Base-by-base conservation (phyloP, 2,888 invertebrate genomes). In the Vesta saturnalis region DNA sequence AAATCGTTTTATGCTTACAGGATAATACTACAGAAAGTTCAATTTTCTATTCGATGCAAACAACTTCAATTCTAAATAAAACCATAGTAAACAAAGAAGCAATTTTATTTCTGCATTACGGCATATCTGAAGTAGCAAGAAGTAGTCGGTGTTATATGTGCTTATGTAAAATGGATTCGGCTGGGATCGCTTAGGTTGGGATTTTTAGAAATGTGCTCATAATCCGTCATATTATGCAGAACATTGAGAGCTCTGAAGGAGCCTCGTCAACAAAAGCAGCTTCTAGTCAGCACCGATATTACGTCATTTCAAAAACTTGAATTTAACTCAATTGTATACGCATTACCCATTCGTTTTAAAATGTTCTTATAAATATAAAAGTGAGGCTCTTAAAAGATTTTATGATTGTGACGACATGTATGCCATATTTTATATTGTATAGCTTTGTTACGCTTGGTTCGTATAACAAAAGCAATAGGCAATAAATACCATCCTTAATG, bases 141-240 rank as follows among this genome's bases (percentile, higher is more conserved):
- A 78, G 76, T 75, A 75, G 75, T 75, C 70, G 73, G 73, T 74
- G 76, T 75, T 76, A 77, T 77, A 75, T 78, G 75, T 78, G 77
- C 76, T 78, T 79, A 79, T 80, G 78, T 71, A 79, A 78, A 79
- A 79, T 77, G 77, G 77, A 77, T 78, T 77, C 73, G 69, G 72
- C 70, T 66, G 64, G 74, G 77, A 79, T 74, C 77, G 76, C 77
- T 77, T 77, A 76, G 73, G 74, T 77, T 72, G 77, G 77, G 77
- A 77, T 79, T 80, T 80, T 80, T 78, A 71, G 77, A 79, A 79
- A 79, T 78, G 78, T 77, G 75, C 78, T 78, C 77, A 78, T 79
- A 80, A 80, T 79, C 79, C 78, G 77, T 79, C 78, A 79, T 77
- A 79, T 79, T 79, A 80, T 80, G 78, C 80, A 77, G 74, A 75